Conservation (phyloP, 2,888 invertebrate genomes). For the Amphimallon solstitiale region DNA sequence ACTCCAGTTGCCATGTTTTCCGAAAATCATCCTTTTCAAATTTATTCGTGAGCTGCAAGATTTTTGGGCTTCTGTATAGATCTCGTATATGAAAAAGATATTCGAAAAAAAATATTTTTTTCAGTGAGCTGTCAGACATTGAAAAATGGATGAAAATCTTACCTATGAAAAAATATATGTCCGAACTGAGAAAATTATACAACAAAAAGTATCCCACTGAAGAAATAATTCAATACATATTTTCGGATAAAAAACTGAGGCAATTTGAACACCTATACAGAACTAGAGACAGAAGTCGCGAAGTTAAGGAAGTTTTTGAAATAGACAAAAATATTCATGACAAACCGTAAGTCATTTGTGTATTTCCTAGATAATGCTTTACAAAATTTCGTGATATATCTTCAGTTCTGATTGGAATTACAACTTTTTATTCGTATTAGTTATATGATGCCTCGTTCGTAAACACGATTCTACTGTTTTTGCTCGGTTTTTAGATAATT, state of each 20-base stretch:
- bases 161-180: constrained; percentile 55
- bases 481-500: no score
- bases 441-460: no score
- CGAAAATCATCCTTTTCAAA: no score
- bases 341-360: constrained; percentile 27
- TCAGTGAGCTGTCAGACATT: constrained; percentile 53
- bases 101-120: constrained; percentile 38
- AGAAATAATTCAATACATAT: constrained; percentile 41
- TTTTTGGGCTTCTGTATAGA: no score
- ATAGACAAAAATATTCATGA: constrained; percentile 24
- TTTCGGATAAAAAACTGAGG: constrained; percentile 36
- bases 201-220: constrained; percentile 29
- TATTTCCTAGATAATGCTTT: no score
- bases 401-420: no score
- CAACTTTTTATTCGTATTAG: no score
- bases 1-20: no score
- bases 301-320: constrained; percentile 32
- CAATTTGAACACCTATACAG: constrained; percentile 45
- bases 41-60: no score
- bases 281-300: constrained; percentile 44
- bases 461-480: no score
- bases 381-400: no score
- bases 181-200: constrained; percentile 48
- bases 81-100: no score
- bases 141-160: constrained; percentile 54